Evolutionary conservation across 2,113 vertebrate species (phyloP).

Genomic region (Cephalophus harveyi): DNA sequence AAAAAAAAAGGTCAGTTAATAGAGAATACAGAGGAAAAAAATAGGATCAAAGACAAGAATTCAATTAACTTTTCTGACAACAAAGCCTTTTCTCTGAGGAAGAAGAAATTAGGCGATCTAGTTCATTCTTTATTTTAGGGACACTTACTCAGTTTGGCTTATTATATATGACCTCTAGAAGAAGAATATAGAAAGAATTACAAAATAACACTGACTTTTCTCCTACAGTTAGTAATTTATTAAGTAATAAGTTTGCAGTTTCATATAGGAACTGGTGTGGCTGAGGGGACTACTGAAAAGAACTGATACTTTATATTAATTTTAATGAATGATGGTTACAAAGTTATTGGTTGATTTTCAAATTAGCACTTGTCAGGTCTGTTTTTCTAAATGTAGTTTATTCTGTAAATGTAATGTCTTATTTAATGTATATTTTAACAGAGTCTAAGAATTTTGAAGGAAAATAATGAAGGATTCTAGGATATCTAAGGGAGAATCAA

Average conservation of each 20-base stretch:
- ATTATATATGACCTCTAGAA: conserved; percentile 2
- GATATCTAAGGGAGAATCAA: neutral
- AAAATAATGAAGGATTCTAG: neutral
- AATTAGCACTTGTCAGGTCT: neutral
- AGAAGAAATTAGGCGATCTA: conserved; percentile 61
- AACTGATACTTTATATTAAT: neutral
- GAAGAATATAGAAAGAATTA: neutral
- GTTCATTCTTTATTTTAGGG: conserved; percentile 51
- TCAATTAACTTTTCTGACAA: conserved; percentile 64
- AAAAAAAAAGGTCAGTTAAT: conserved; percentile 50
- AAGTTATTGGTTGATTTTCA: neutral
- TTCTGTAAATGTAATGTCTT: neutral
- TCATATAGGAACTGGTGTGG: neutral
- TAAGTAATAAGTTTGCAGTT: neutral
- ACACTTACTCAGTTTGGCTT: neutral
- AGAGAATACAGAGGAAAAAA: conserved; percentile 17
- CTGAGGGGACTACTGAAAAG: neutral
- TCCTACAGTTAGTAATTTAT: neutral
- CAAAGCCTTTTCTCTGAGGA: conserved; percentile 49
- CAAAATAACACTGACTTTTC: neutral
- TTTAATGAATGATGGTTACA: neutral
- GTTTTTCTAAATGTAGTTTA: neutral
- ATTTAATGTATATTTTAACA: neutral
- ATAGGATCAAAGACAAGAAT: conserved; percentile 42
- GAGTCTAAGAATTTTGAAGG: neutral